A percentile compares a stretch with the other conserved stretches of the same genome.
Evolutionary conservation across 2,888 invertebrate species (phyloP).

Genomic region (Leptopilina drosophilae): DNA sequence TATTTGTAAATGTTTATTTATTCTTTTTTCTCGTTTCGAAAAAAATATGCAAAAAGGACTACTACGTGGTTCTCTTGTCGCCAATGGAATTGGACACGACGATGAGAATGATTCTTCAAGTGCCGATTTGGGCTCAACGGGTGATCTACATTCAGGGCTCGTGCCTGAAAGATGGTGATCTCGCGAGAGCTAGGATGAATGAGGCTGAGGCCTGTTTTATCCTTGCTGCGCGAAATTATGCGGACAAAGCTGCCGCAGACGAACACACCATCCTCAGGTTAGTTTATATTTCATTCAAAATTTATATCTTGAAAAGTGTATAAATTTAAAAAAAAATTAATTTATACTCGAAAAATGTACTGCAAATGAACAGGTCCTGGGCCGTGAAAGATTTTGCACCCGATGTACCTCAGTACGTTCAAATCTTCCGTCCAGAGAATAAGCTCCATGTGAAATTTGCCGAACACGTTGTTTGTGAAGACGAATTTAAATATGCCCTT

Average conservation of each 20-base stretch:
- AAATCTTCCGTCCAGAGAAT: constrained; percentile 98
- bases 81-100: constrained; percentile 99
- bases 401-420: constrained; percentile 97
- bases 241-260: constrained; percentile 96
- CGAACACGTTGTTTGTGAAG: constrained; percentile 98
- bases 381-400: constrained; percentile 99
- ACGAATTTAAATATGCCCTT: constrained; percentile 98
- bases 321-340: too few relatives aligned
- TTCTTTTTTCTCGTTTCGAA: not conserved
- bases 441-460: constrained; percentile 99
- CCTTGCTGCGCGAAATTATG: constrained; percentile 95
- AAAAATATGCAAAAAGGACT: constrained; percentile 82
- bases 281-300: too few relatives aligned
- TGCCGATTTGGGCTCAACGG: constrained; percentile 97
- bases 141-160: constrained; percentile 97
- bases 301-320: too few relatives aligned
- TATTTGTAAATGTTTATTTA: not conserved
- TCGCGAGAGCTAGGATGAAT: constrained; percentile 96
- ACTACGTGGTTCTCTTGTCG: constrained; percentile 95
- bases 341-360: not conserved
- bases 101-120: constrained; percentile 98
- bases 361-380: constrained; percentile 86
- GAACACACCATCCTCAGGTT: constrained; percentile 85
- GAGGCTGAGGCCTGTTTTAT: constrained; percentile 99
- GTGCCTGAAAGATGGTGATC: constrained; percentile 96